These are phyloP conservation scores for Metellina segmentata DNA, from an alignment of 2,888 invertebrate species.

Conservation along the genomic window DNA sequence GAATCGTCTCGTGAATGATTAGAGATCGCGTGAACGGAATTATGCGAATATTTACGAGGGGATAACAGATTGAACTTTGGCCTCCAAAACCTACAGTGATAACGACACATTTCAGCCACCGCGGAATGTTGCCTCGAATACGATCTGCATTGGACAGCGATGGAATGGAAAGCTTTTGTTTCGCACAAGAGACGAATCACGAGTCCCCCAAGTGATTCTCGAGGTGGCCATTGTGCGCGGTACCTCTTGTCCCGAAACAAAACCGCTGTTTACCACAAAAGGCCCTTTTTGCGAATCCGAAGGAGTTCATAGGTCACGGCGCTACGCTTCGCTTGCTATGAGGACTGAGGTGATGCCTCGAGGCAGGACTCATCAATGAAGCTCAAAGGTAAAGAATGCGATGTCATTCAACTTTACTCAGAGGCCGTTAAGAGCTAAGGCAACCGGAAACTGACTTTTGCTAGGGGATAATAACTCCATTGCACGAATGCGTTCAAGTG, in stretches of 20 bases:
- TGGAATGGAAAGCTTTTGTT: too few species aligned
- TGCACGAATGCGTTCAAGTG: constrained; percentile 61
- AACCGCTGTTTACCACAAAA: constrained; percentile 51
- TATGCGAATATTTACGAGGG: too few species aligned
- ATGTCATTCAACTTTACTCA: constrained; percentile 74
- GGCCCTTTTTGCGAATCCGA: constrained; percentile 26
- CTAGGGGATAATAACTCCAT: constrained; percentile 50
- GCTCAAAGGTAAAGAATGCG: constrained; percentile 70
- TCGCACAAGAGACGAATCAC: too few species aligned
- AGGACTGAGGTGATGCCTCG: constrained; percentile 23
- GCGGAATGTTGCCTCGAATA: too few species aligned
- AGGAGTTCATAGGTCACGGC: constrained; percentile 64
- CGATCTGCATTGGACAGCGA: too few species aligned
- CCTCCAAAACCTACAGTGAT: too few species aligned
- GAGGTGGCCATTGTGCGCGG: constrained; percentile 4
- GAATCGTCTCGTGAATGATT: too few species aligned
- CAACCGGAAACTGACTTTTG: constrained; percentile 65
- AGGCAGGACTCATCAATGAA: constrained; percentile 65
- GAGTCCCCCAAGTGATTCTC: not conserved
- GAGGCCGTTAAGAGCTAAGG: constrained; percentile 66
- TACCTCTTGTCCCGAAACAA: constrained; percentile 46
- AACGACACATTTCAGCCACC: too few species aligned
- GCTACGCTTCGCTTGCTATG: constrained; percentile 66
- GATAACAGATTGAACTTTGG: too few species aligned
- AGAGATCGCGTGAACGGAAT: too few species aligned